Percentiles rank a stretch among this genome's conserved stretches.
These are phyloP conservation scores for Chamaea fasciata DNA, from an alignment of 2,113 vertebrate species.

Conservation along the genomic window DNA sequence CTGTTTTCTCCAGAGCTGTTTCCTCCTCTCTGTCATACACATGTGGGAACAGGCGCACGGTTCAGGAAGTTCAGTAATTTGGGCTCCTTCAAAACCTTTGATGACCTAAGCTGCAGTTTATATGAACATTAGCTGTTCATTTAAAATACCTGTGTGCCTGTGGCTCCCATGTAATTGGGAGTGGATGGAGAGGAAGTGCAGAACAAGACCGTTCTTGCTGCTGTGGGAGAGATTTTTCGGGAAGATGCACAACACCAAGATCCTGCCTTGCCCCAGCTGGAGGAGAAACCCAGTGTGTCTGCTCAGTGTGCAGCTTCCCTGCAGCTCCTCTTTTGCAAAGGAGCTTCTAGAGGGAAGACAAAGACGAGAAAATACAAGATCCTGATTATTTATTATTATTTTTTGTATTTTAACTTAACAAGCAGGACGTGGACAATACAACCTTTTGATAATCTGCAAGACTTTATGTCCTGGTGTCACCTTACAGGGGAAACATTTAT, in stretches of 20 bases:
- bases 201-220: neutral
- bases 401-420: too few species aligned
- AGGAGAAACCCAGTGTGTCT: neutral
- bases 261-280: neutral
- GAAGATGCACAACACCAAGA: neutral
- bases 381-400: neutral
- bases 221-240: neutral
- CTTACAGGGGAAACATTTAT: neutral
- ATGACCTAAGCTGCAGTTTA: neutral
- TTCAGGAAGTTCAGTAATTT: conserved; percentile 16
- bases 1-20: conserved; percentile 25
- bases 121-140: neutral
- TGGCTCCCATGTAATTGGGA: neutral
- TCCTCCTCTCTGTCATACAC: conserved; percentile 4
- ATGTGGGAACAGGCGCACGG: neutral
- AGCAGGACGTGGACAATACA: neutral
- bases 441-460: neutral
- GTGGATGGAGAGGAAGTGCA: neutral
- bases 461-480: neutral
- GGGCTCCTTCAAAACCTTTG: neutral
- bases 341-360: neutral
- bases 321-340: neutral
- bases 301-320: neutral
- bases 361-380: neutral
- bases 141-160: neutral